Conservation (phyloP, 1,140 invertebrate species). For the Trichoplusia ni region DNA sequence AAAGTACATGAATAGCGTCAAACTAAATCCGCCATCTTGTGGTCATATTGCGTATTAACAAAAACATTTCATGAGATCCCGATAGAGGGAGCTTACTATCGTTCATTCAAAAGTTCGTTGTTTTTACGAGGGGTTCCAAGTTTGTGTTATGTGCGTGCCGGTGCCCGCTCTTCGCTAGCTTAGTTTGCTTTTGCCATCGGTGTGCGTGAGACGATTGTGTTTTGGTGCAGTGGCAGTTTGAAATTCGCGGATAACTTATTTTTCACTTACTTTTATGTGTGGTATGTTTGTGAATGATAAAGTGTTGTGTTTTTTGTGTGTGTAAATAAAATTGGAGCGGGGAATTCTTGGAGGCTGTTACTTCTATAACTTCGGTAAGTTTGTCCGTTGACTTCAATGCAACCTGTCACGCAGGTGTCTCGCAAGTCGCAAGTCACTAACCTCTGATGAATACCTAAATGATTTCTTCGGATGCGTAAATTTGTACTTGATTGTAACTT, state of each 20-base stretch:
- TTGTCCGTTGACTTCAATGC: slow-evolving; percentile 59
- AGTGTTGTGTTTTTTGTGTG: slow-evolving; percentile 57
- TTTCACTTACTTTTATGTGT: slow-evolving; percentile 52
- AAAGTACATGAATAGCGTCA: too few species aligned
- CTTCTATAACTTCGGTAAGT: slow-evolving; percentile 58
- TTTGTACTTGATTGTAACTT: slow-evolving; percentile 2
- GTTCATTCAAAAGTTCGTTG: background rate
- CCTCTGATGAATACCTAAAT: slow-evolving; percentile 50
- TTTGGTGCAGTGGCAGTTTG: slow-evolving; percentile 40
- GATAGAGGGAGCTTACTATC: background rate
- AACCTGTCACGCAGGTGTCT: slow-evolving; percentile 80
- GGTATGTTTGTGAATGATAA: slow-evolving; percentile 51
- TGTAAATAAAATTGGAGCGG: slow-evolving; percentile 38
- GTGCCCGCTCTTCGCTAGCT: slow-evolving; percentile 27
- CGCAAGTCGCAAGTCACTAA: slow-evolving; percentile 70
- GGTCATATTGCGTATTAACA: background rate
- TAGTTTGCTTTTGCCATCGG: slow-evolving; percentile 63
- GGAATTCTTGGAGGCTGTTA: slow-evolving; percentile 22
- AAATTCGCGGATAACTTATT: slow-evolving; percentile 71
- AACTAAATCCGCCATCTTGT: slow-evolving; percentile 12
- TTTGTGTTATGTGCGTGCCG: background rate
- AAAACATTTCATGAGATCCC: background rate
- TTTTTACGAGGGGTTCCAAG: slow-evolving; percentile 7
- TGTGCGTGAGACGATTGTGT: slow-evolving; percentile 47
- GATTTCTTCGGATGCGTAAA: slow-evolving; percentile 11